Evolutionary conservation across 30 jellyfish, hydroid and myxozoan genomes (phyloP).

Genomic region (Aurelia sp.): DNA sequence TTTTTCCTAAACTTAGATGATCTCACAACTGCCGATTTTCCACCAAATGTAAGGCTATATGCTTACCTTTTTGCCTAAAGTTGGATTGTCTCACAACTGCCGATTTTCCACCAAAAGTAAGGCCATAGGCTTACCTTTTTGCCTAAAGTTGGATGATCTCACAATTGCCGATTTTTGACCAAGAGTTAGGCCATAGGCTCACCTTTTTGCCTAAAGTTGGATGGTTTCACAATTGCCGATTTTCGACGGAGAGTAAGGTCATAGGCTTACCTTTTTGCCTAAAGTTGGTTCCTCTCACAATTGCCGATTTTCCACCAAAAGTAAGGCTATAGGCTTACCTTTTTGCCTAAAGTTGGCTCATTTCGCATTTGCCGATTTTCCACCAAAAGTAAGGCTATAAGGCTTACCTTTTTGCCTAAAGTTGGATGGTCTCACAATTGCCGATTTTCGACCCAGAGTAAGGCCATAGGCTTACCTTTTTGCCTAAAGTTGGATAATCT

Average conservation of each 20-base stretch:
- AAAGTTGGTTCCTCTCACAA: no score
- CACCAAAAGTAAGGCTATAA: no score
- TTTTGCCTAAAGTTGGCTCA: no score
- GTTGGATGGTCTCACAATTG: neutral
- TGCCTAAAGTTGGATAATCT: neutral
- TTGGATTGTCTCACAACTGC: neutral
- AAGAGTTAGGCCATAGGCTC: no score
- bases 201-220: no score
- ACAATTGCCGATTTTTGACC: no score
- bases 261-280: constrained; percentile 1
- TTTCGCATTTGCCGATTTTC: no score
- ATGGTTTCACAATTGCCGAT: no score
- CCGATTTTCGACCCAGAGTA: neutral
- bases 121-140: constrained; percentile 4
- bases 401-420: no score
- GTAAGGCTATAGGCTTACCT: no score
- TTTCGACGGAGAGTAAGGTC: neutral
- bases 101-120: neutral
- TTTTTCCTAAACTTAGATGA: no score
- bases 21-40: neutral
- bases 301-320: no score
- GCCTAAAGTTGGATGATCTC: neutral
- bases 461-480: neutral
- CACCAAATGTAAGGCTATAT: neutral
- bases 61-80: neutral